These are phyloP conservation scores for Callyntrura sp. DNA, from an alignment of 2,888 invertebrate species.

Conservation along the genomic window DNA sequence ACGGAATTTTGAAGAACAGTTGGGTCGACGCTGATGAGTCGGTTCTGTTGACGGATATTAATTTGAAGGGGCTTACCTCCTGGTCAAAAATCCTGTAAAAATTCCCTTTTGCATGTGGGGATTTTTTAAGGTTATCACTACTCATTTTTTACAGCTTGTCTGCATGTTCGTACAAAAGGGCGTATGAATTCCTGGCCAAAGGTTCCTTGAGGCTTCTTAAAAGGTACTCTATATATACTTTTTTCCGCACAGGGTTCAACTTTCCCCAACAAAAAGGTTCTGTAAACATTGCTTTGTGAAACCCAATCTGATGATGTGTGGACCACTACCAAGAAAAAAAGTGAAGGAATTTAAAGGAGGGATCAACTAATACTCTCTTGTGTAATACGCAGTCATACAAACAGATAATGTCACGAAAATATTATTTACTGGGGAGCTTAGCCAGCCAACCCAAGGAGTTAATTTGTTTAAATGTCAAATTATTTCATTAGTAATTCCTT, in stretches of 20 bases:
- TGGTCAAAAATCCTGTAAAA: slow-evolving; percentile 27
- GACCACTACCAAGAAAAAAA: slow-evolving; percentile 50
- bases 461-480: slow-evolving; percentile 82
- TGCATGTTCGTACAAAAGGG: background rate
- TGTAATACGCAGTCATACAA: slow-evolving; percentile 52
- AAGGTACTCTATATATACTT: background rate
- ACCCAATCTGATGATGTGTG: slow-evolving; percentile 75
- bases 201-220: slow-evolving; percentile 1
- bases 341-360: slow-evolving; percentile 45
- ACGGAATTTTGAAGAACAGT: slow-evolving; percentile 26
- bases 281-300: slow-evolving; percentile 71
- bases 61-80: slow-evolving; percentile 52
- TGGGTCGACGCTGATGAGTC: slow-evolving; percentile 57
- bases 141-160: slow-evolving; percentile 2
- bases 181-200: background rate
- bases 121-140: background rate
- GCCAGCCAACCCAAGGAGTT: slow-evolving; percentile 76
- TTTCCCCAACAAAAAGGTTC: slow-evolving; percentile 54
- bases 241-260: slow-evolving; percentile 43
- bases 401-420: slow-evolving; percentile 72
- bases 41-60: slow-evolving; percentile 68
- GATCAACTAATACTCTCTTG: slow-evolving; percentile 41
- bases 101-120: background rate
- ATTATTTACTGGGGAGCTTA: slow-evolving; percentile 68
- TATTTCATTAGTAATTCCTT: slow-evolving; percentile 81